Conservation (phyloP, 2,113 vertebrate species). For the Pongo abelii region DNA sequence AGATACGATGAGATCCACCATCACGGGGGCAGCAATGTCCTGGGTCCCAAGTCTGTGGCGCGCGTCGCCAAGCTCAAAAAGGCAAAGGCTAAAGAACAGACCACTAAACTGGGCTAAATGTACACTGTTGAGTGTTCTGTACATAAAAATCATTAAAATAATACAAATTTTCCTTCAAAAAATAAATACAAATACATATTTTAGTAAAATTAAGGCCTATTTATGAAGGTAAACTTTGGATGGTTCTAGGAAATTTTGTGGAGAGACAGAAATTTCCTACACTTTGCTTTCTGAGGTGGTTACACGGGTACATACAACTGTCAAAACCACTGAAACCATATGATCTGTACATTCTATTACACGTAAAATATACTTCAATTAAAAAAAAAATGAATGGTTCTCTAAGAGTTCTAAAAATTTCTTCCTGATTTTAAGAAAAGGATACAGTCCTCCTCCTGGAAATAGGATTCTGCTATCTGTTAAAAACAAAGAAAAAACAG, state of each 20-base stretch:
- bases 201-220: neutral
- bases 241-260: constrained; percentile 3
- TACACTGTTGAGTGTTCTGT: no score
- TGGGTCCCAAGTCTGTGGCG: no score
- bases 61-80: no score
- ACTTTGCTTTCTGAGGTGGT: neutral
- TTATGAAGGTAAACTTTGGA: neutral
- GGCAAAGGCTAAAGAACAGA: no score
- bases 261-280: neutral
- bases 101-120: no score
- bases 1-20: no score
- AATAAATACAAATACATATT: neutral
- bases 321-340: neutral
- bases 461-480: constrained; percentile 95
- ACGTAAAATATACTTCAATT: neutral
- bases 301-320: neutral
- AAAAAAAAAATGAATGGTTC: neutral
- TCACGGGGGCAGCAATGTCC: no score
- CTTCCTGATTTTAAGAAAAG: constrained; percentile 81
- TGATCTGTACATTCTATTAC: neutral
- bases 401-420: constrained; percentile 1
- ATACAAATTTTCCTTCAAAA: no score
- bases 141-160: no score
- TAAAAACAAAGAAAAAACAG: constrained; percentile 59
- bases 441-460: constrained; percentile 97